Evolutionary conservation across 1,140 invertebrate species (phyloP), one percentile per base, ranked within the genome.

Genomic region (Neodiprion lecontei): DNA sequence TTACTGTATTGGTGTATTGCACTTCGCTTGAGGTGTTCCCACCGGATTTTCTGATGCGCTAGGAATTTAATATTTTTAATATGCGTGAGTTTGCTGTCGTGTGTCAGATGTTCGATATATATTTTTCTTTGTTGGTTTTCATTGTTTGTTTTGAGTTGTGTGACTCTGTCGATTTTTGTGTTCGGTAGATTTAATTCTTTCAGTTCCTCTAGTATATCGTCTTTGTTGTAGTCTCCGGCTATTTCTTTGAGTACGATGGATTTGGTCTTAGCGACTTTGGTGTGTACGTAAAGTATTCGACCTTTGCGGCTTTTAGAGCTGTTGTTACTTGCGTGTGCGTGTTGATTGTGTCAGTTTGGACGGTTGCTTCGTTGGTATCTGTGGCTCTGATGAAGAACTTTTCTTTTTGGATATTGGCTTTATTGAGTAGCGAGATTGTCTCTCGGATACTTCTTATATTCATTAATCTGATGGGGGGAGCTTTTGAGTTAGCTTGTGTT

Each of bases 121-220:
- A 11, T 10, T 10, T 11, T 11, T 53, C 50, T 53, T 10, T 53
- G 1, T 14, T 10, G 50, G 1, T 53, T 10, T 11, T 2, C 50
- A 11, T 53, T 53, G 50, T 53, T 53, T 10, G 10, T 11, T 53
- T 53, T 10, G 10, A 53, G 10, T 53, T 53, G 10, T 1, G 50
- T 11, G 50, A 53, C 50, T 53, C n/a, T 53, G 10, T 9, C 2
- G 1, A 74, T 49, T 28, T 11, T 11, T 9, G 70, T n/a, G 10
- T 66, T 61, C 0, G 23, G 10, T 11, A 47, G 21, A 47, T 61
- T 61, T 10, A 73, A 23, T 9, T 12, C 17, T 14, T 48, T 47
- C 12, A 73, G 12, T 73, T 73, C 72, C 2, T 69, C 14, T 73
- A 48, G 65, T 8, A 73, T 68, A 12, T 73, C 72, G 14, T 73